phyloP scores from a whole-genome alignment of 1,140 invertebrate genomes.

The Diorhabda carinulata region DNA sequence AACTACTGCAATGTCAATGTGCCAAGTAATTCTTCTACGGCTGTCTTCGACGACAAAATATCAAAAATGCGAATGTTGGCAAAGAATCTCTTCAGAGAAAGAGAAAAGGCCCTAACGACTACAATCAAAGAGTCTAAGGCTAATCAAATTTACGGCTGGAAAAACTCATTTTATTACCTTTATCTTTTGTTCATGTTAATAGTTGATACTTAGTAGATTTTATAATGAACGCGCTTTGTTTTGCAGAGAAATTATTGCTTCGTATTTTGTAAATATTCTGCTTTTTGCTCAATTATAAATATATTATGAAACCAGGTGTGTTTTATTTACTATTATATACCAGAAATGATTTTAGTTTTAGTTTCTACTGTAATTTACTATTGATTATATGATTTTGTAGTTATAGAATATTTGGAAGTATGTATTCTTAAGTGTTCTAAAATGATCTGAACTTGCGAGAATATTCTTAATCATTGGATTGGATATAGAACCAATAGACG shows the following conservation, averaged over 20 bases:
- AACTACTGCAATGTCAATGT: conserved; percentile 64
- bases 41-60: conserved; percentile 50
- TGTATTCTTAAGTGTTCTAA: too few species aligned
- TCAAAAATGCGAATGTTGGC: conserved; percentile 46
- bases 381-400: too few species aligned
- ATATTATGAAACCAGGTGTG: too few species aligned
- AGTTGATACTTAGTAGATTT: neutral
- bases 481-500: too few species aligned
- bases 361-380: too few species aligned
- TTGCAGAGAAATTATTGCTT: neutral
- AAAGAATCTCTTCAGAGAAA: conserved; percentile 44
- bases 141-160: conserved; percentile 5
- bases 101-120: conserved; percentile 44
- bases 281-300: neutral
- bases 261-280: conserved; percentile 2
- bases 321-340: too few species aligned
- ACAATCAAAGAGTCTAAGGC: conserved; percentile 39
- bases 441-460: too few species aligned
- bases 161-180: conserved; percentile 11
- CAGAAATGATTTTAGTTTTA: too few species aligned
- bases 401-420: too few species aligned
- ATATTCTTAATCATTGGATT: too few species aligned
- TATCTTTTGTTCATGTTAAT: conserved; percentile 6
- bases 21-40: conserved; percentile 58
- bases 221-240: neutral